These are phyloP conservation scores for Pseudomugil tenellus DNA, from an alignment of 2,797 vertebrate species.

Conservation along the genomic window DNA sequence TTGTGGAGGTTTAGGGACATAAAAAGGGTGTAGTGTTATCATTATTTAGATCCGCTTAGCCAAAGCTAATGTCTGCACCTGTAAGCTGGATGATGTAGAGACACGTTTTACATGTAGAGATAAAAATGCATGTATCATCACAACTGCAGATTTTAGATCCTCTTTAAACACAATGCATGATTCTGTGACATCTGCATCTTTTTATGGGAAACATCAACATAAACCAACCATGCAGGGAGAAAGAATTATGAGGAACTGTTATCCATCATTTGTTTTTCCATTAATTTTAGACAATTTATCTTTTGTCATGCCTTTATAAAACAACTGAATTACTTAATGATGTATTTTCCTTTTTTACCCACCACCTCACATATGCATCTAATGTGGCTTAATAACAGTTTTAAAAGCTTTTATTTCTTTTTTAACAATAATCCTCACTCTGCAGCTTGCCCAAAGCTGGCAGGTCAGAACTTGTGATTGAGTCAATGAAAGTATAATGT, in stretches of 20 bases:
- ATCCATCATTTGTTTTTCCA: conserved; percentile 60
- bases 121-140: neutral
- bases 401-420: conserved; percentile 75
- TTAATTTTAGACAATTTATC: conserved; percentile 39
- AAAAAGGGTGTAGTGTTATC: neutral
- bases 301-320: conserved; percentile 48
- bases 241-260: conserved; percentile 17
- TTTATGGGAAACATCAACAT: conserved; percentile 39
- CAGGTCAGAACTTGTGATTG: conserved; percentile 63
- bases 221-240: conserved; percentile 23
- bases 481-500: conserved; percentile 77
- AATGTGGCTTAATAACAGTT: conserved; percentile 70
- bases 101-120: neutral
- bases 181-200: conserved; percentile 38
- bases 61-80: conserved; percentile 3
- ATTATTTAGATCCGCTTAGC: neutral
- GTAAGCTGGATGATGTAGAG: neutral
- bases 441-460: conserved; percentile 66
- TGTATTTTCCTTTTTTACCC: conserved; percentile 48
- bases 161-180: neutral
- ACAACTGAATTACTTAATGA: neutral
- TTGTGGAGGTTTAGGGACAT: neutral
- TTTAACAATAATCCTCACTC: conserved; percentile 78
- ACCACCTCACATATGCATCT: conserved; percentile 34
- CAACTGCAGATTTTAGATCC: neutral